Percentiles rank a stretch among this genome's conserved stretches.
Evolutionary conservation across 2,888 invertebrate species (phyloP).

Genomic region (Polyommatus iphigenia): DNA sequence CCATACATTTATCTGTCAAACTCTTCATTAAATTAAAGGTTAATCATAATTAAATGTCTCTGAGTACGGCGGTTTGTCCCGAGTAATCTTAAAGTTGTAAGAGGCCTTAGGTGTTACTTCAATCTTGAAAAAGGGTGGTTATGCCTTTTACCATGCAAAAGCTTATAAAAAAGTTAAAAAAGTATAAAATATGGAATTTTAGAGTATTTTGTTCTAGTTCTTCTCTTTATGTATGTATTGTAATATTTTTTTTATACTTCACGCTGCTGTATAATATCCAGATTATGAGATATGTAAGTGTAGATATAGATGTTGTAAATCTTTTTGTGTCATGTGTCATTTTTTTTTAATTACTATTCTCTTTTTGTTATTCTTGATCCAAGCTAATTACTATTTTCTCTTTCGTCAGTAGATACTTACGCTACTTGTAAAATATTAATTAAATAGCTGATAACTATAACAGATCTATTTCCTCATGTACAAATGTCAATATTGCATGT

Average conservation of each 20-base stretch:
- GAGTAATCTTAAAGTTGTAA: not conserved
- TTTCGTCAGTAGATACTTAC: not conserved
- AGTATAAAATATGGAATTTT: not conserved
- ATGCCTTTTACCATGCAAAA: too few relatives aligned
- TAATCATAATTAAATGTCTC: too few relatives aligned
- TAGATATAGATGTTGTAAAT: slow-evolving; percentile 10
- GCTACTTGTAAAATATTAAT: not conserved
- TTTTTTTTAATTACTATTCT: not conserved
- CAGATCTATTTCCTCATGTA: not conserved
- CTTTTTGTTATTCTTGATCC: too few relatives aligned
- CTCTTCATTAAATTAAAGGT: too few relatives aligned
- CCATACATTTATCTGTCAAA: too few relatives aligned
- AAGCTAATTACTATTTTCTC: not conserved
- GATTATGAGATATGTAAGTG: slow-evolving; percentile 49
- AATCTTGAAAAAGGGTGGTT: too few relatives aligned
- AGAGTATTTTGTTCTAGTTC: slow-evolving; percentile 5
- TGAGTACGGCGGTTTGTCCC: too few relatives aligned
- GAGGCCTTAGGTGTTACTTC: too few relatives aligned
- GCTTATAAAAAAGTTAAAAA: not conserved
- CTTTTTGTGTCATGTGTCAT: not conserved
- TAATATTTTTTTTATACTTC: slow-evolving; percentile 7
- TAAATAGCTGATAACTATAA: not conserved
- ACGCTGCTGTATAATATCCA: slow-evolving; percentile 36
- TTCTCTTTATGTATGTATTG: not conserved
- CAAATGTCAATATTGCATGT: too few relatives aligned